Percentiles rank a stretch among this genome's conserved stretches.
These are phyloP conservation scores for Lepidothrix coronata DNA, from an alignment of 2,113 vertebrate species.

Conservation along the genomic window DNA sequence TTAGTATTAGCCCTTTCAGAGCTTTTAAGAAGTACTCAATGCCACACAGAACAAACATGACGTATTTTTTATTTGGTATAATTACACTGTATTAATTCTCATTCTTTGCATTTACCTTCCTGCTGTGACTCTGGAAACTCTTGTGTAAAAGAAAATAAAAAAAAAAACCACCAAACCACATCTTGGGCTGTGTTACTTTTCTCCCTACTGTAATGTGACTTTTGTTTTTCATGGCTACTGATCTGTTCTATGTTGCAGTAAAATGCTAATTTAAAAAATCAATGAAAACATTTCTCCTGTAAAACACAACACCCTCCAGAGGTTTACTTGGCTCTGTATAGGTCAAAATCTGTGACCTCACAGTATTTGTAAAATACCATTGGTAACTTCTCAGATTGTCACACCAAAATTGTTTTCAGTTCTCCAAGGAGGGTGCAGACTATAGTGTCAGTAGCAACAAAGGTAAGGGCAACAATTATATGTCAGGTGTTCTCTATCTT, in stretches of 20 bases:
- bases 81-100: not conserved
- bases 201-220: not conserved
- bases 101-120: not conserved
- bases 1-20: not conserved
- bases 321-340: conserved; percentile 39
- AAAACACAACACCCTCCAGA: conserved; percentile 51
- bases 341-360: conserved; percentile 64
- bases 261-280: conserved; percentile 70
- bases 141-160: not conserved
- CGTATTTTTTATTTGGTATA: not conserved
- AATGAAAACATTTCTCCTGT: conserved; percentile 56
- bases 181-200: not conserved
- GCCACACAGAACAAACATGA: fast-evolving
- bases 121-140: not conserved
- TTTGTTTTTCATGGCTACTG: conserved; percentile 8
- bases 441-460: conserved; percentile 69
- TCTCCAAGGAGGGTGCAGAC: conserved; percentile 72
- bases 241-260: conserved; percentile 11
- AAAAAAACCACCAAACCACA: not conserved
- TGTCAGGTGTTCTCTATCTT: conserved; percentile 66
- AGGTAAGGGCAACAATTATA: conserved; percentile 72
- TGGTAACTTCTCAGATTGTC: conserved; percentile 69
- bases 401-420: conserved; percentile 76
- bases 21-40: not conserved
- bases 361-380: conserved; percentile 69